Base-by-base conservation (phyloP, 30 jellyfish, hydroid and myxozoan species). In the Cassiopea andromeda region DNA sequence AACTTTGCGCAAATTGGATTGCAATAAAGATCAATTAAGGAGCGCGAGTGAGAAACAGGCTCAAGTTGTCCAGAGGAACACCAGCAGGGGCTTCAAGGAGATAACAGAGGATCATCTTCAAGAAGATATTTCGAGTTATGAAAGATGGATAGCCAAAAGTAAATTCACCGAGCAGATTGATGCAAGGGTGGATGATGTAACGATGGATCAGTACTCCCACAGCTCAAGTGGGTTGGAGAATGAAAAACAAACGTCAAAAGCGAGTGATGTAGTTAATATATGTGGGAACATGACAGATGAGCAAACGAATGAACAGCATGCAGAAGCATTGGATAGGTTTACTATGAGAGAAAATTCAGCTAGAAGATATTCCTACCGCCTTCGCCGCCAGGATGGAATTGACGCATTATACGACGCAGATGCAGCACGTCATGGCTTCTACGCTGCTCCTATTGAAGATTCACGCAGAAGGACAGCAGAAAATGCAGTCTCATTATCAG, bases 61-160 rank as follows among this genome's bases (percentile, higher is more conserved):
- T 58, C 8, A 7, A 7, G 15, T 17, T 2, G 43, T 2, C 2
- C 73, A 9, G 73, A 64, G 43, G 73, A 64, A 14, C 5, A 27
- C 73, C 43, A 64, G 43, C 43, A 64, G 14, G 68, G 68, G 14
- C 43, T 2, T 64, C 12, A 27, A 64, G 15, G 43, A 10, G 10
- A 70, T 70, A 6, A 70, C 15, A 19, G 79, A 70, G 16, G 79
- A 16, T 19, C 54, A 19, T 38, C n/a, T 4, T 15, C 79, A 70
- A 18, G 79, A 17, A 2, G 79, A 70, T 54, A 66, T 81, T n/a
- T 48, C 81, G 44, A 79, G 82, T 69, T 81, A 81, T 66, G 90
- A 81, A 18, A 81, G 82, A 4, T 81, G 90, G 90, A 77, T 77
- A 17, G 44, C 48, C 9, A 44, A 67, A 49, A 47, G 74, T 49